Evolutionary conservation across 2,888 invertebrate genomes (phyloP).

Genomic region (Volucella inflata): DNA sequence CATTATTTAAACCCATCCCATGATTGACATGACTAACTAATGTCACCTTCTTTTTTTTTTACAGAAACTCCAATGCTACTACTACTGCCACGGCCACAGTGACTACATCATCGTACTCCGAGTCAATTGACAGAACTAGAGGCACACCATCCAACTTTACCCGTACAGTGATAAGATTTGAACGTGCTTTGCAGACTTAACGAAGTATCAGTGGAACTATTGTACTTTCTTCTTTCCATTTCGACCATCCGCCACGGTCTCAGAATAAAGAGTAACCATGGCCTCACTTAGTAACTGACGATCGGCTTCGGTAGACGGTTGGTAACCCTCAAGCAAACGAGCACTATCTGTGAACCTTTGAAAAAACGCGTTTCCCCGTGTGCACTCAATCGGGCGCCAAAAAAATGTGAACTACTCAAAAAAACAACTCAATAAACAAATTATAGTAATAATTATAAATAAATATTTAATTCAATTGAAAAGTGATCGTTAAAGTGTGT

Average conservation of each 20-base stretch:
- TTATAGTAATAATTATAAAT: conserved; percentile 10
- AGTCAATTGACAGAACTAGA: conserved; percentile 45
- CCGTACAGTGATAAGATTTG: conserved; percentile 37
- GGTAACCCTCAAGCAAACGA: conserved; percentile 10
- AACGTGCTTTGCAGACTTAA: conserved; percentile 70
- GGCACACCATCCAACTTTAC: conserved; percentile 30
- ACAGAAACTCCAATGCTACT: conserved; percentile 9
- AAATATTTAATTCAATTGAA: conserved; percentile 34
- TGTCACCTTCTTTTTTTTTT: conserved; percentile 10
- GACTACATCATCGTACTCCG: conserved; percentile 8
- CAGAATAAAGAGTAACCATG: conserved; percentile 58
- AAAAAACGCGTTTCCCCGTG: conserved; percentile 31
- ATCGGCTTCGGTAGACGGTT: conserved; percentile 48
- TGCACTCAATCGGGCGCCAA: conserved; percentile 35
- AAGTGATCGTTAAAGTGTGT: conserved; percentile 49
- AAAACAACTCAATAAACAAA: conserved; percentile 21
- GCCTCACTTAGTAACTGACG: conserved; percentile 61
- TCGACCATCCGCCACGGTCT: conserved; percentile 32
- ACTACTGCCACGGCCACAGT: not conserved
- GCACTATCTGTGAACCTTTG: too few relatives aligned
- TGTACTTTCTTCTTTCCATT: conserved; percentile 66
- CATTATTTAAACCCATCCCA: conserved; percentile 28
- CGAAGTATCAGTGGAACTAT: conserved; percentile 65
- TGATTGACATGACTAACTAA: conserved; percentile 21
- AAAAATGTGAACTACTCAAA: conserved; percentile 34